These are phyloP conservation scores for Corythoichthys haematopterus DNA, from an alignment of 2,113 vertebrate species.

Conservation along the genomic window DNA sequence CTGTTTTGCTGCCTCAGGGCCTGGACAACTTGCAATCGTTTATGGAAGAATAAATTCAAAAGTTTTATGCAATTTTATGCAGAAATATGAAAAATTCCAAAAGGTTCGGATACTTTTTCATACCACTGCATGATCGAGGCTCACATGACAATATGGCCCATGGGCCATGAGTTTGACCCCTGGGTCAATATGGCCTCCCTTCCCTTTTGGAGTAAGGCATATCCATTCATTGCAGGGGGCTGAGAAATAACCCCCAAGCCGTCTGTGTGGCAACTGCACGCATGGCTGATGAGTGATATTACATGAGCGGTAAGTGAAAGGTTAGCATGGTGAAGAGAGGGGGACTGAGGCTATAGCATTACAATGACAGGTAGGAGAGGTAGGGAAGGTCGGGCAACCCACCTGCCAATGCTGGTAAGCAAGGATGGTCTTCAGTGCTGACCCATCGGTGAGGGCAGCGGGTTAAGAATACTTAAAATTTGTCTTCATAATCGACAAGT, in stretches of 20 bases:
- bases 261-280: constrained; percentile 57
- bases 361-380: constrained; percentile 27
- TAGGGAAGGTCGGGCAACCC: constrained; percentile 23
- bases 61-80: no score
- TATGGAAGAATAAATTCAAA: no score
- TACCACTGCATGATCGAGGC: no score
- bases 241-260: constrained; percentile 2
- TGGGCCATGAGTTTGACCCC: neutral
- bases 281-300: constrained; percentile 59
- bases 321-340: constrained; percentile 18
- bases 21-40: no score
- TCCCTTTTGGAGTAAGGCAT: neutral
- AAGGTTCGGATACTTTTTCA: no score
- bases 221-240: constrained; percentile 2
- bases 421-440: neutral
- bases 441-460: neutral
- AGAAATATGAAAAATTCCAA: no score
- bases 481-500: neutral
- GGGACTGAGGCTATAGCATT: constrained; percentile 53
- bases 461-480: neutral
- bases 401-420: constrained; percentile 8
- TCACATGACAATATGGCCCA: no score
- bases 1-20: no score
- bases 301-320: constrained; percentile 50
- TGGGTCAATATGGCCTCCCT: neutral